phyloP scores from a whole-genome alignment of 92 coral and sea anemone species.

The Paramuricea clavata region DNA sequence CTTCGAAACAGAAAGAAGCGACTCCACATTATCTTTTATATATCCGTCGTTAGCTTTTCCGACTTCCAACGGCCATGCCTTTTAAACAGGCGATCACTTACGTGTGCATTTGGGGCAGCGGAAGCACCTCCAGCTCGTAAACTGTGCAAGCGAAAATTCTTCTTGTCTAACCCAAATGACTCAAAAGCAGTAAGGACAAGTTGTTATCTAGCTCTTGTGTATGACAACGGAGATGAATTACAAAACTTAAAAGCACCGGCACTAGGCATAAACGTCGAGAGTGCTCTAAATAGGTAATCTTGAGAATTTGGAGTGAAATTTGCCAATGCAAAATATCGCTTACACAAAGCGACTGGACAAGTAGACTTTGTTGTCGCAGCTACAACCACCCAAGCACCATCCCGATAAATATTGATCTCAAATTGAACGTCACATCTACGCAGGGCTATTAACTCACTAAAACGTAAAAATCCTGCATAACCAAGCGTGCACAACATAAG shows the following conservation, averaged over 20 bases:
- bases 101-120: slow-evolving; percentile 52
- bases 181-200: slow-evolving; percentile 4
- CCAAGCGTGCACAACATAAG: slow-evolving; percentile 5
- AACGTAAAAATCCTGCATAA: slow-evolving; percentile 37
- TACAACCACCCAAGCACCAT: slow-evolving; percentile 54
- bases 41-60: no score
- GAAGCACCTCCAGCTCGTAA: slow-evolving; percentile 53
- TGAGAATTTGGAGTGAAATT: no score
- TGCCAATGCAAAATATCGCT: neutral
- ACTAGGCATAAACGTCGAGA: no score
- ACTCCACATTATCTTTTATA: slow-evolving; percentile 39
- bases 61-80: slow-evolving; percentile 57
- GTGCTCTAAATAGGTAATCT: no score
- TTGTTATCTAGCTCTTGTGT: no score
- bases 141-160: slow-evolving; percentile 43
- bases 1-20: slow-evolving; percentile 37
- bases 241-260: no score
- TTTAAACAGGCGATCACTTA: slow-evolving; percentile 41
- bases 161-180: slow-evolving; percentile 7
- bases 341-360: slow-evolving; percentile 7
- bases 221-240: no score
- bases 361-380: neutral
- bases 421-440: slow-evolving; percentile 35
- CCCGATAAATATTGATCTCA: slow-evolving; percentile 44
- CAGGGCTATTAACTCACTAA: slow-evolving; percentile 7